A percentile compares a stretch with the other conserved stretches of the same genome.
These are phyloP conservation scores for Tetraneura akinire DNA, from an alignment of 1,140 invertebrate genomes.

Conservation along the genomic window DNA sequence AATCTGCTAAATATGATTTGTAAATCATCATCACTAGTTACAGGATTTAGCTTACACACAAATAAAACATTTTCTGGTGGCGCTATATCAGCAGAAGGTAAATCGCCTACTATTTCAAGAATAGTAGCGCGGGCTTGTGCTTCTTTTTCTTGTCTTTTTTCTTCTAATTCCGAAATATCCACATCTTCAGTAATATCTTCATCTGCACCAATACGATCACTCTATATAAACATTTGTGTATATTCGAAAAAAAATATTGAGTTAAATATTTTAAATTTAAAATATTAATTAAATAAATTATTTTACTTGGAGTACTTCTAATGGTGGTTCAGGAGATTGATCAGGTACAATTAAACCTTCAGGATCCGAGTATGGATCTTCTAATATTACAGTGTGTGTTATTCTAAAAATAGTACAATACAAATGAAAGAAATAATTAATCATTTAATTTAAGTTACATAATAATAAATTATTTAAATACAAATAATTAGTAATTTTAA, in stretches of 20 bases:
- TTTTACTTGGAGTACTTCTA: slow-evolving; percentile 69
- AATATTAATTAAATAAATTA: slow-evolving; percentile 10
- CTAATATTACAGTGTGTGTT: slow-evolving; percentile 93
- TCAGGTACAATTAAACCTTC: slow-evolving; percentile 74
- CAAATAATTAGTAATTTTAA: too few species aligned
- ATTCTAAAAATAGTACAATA: slow-evolving; percentile 69
- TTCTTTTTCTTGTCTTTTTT: slow-evolving; percentile 88
- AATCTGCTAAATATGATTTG: slow-evolving; percentile 98
- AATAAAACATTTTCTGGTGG: slow-evolving; percentile 99
- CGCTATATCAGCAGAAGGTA: slow-evolving; percentile 94
- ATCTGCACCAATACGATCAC: slow-evolving; percentile 89
- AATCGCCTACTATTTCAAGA: slow-evolving; percentile 97
- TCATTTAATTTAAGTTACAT: too few species aligned
- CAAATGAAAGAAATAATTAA: too few species aligned
- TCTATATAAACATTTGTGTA: slow-evolving; percentile 60
- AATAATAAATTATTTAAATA: too few species aligned
- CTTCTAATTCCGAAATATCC: slow-evolving; percentile 79
- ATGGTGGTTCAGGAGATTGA: slow-evolving; percentile 82
- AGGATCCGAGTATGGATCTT: slow-evolving; percentile 95
- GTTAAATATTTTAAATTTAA: neutral
- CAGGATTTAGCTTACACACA: slow-evolving; percentile 99
- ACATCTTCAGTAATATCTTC: slow-evolving; percentile 87
- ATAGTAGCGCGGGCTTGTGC: slow-evolving; percentile 96
- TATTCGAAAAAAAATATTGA: neutral
- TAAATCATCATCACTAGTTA: slow-evolving; percentile 95